Percentiles rank a stretch among this genome's conserved stretches.
Evolutionary conservation across 2,113 vertebrate genomes (phyloP).

Genomic region (Hydrolagus affinis): DNA sequence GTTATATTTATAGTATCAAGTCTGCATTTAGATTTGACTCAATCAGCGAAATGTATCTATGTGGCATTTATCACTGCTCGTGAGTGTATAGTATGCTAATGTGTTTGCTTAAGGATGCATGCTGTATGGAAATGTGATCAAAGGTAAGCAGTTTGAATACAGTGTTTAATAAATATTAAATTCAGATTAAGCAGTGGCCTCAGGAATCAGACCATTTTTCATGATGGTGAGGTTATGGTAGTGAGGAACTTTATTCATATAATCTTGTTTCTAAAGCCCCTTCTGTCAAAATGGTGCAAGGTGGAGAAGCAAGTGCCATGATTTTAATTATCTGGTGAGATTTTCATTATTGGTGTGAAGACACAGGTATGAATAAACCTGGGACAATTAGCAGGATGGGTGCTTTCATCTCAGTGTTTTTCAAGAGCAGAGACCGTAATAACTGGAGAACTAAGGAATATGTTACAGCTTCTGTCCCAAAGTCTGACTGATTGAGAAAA

Average conservation of each 20-base stretch:
- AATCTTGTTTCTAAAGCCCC: background rate
- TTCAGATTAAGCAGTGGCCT: background rate
- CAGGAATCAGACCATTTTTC: background rate
- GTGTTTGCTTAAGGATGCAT: slow-evolving; percentile 1
- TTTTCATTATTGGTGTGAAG: background rate
- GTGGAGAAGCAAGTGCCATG: background rate
- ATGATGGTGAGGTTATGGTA: background rate
- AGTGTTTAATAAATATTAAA: slow-evolving; percentile 5
- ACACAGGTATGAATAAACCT: background rate
- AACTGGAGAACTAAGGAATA: background rate
- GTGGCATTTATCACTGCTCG: slow-evolving; percentile 26
- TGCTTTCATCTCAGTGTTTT: background rate
- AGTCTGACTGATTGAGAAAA: background rate
- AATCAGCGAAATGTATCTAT: slow-evolving; percentile 19
- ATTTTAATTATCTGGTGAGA: background rate
- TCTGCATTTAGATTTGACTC: slow-evolving; percentile 15
- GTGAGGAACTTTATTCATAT: background rate
- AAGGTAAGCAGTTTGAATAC: slow-evolving; percentile 14
- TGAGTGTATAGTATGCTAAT: slow-evolving; percentile 26
- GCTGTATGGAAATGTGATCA: slow-evolving; percentile 15
- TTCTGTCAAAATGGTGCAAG: slow-evolving; percentile 11
- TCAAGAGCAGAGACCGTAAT: background rate
- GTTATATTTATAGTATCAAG: slow-evolving; percentile 29
- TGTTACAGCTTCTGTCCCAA: background rate
- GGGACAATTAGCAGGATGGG: background rate